These are phyloP conservation scores for Astur gentilis DNA, from an alignment of 2,113 vertebrate genomes.

Conservation along the genomic window DNA sequence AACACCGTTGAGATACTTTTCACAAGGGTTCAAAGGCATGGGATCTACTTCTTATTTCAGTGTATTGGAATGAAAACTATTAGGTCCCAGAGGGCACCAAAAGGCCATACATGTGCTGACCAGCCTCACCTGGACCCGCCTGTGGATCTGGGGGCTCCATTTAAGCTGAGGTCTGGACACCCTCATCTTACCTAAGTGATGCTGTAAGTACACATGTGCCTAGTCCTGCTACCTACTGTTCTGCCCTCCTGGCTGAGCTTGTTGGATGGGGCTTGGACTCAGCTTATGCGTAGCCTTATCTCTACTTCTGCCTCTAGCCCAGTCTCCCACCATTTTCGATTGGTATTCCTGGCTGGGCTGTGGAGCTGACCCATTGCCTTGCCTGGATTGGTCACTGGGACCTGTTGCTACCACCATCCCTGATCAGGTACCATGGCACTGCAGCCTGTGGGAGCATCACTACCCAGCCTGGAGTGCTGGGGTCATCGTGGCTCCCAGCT, in stretches of 20 bases:
- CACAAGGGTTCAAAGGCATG: not conserved
- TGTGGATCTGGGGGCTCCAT: not conserved
- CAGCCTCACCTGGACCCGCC: not conserved
- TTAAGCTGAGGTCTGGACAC: not conserved
- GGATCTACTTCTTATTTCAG: not conserved
- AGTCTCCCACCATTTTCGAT: not conserved
- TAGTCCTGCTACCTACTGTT: not conserved
- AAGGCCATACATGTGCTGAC: not conserved
- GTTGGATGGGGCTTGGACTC: not conserved
- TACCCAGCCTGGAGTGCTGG: not conserved
- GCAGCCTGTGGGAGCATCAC: not conserved
- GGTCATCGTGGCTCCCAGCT: accelerated
- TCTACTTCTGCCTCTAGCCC: not conserved
- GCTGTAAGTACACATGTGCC: not conserved
- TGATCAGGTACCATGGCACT: not conserved
- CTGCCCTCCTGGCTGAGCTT: not conserved
- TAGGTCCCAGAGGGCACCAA: not conserved
- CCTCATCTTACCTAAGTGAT: not conserved
- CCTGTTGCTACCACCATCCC: not conserved
- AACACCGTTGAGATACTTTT: not conserved
- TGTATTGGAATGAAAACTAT: not conserved
- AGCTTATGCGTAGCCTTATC: not conserved
- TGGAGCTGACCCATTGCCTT: not conserved
- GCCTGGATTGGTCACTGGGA: not conserved
- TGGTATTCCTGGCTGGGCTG: not conserved